Evolutionary conservation across 92 coral and sea anemone genomes (phyloP).

Genomic region (Zoanthus sansibaricus): DNA sequence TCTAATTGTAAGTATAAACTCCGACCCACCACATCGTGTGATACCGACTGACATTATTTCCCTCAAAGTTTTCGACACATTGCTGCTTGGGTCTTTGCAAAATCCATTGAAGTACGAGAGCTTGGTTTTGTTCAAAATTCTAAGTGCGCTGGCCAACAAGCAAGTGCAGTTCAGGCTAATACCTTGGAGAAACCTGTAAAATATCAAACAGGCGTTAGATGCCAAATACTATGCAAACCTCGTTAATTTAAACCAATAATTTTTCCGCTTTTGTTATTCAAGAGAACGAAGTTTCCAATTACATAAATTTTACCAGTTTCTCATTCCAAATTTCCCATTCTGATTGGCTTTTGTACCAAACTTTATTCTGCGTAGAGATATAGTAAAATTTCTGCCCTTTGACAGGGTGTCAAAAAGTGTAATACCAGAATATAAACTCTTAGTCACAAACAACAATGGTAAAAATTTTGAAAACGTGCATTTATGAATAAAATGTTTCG

Average conservation of each 20-base stretch:
- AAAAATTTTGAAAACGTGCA: too few relatives aligned
- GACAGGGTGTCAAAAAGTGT: too few relatives aligned
- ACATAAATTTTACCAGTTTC: too few relatives aligned
- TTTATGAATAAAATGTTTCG: too few relatives aligned
- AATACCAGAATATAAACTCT: too few relatives aligned
- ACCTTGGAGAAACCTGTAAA: slow-evolving; percentile 35
- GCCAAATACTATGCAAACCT: not conserved
- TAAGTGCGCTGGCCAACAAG: slow-evolving; percentile 33
- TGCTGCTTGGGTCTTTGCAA: not conserved
- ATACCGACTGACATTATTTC: slow-evolving; percentile 6
- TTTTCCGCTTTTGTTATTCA: not conserved
- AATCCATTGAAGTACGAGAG: slow-evolving; percentile 22
- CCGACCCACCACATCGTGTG: slow-evolving; percentile 1
- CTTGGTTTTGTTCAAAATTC: slow-evolving; percentile 37
- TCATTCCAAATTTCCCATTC: too few relatives aligned
- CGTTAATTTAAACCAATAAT: not conserved
- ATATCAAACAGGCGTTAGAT: not conserved
- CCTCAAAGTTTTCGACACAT: not conserved
- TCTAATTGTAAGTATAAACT: too few relatives aligned
- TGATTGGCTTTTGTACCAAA: too few relatives aligned
- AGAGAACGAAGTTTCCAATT: too few relatives aligned
- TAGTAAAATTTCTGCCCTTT: too few relatives aligned
- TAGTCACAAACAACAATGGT: too few relatives aligned
- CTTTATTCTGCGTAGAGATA: too few relatives aligned
- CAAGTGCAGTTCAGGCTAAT: slow-evolving; percentile 29